A percentile compares a stretch with the other conserved stretches of the same genome.
phyloP scores from a whole-genome alignment of 2,113 vertebrate genomes.

The Corapipo altera region DNA sequence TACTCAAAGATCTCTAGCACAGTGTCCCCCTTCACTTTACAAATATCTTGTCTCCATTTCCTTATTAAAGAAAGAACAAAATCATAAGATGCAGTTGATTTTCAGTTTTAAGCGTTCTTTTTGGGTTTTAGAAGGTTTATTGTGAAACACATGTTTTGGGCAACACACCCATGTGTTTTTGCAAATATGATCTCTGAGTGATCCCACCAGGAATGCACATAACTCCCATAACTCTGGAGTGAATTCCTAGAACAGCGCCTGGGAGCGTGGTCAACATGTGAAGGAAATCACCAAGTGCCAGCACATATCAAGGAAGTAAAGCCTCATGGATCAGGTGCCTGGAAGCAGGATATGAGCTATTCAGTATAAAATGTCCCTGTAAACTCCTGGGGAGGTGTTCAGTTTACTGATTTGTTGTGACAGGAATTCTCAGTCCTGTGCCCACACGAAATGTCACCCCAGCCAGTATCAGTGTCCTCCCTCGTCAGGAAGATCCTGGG shows the following conservation, averaged over 20 bases:
- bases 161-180: background rate
- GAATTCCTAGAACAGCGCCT: background rate
- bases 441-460: background rate
- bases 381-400: background rate
- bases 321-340: background rate
- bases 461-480: background rate
- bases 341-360: slow-evolving; percentile 4
- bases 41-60: background rate
- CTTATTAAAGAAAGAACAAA: background rate
- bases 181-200: background rate
- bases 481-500: background rate
- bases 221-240: background rate
- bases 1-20: background rate
- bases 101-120: background rate
- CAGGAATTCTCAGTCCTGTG: background rate
- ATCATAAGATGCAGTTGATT: background rate
- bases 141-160: background rate
- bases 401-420: background rate
- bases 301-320: background rate
- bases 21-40: background rate
- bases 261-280: background rate
- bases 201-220: background rate
- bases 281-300: background rate
- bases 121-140: background rate
- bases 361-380: background rate